Percentiles rank a stretch among this genome's conserved stretches.
phyloP scores from a whole-genome alignment of 2,113 vertebrate species.

The Cheirogaleus medius region DNA sequence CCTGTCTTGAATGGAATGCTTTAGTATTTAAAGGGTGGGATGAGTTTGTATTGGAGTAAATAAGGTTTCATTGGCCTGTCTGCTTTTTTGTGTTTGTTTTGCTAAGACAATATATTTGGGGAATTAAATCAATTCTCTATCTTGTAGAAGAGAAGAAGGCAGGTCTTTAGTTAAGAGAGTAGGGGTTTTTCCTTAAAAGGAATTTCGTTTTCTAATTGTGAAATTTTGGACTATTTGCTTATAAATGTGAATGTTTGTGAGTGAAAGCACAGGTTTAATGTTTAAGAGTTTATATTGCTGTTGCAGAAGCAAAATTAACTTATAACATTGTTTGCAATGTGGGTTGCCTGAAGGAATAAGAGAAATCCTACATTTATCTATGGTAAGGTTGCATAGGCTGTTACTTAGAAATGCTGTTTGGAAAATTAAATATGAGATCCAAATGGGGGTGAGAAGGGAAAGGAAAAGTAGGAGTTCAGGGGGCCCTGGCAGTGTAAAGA shows the following conservation, averaged over 20 bases:
- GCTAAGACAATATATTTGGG: background rate
- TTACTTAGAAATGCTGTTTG: conserved; percentile 38
- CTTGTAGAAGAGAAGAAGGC: conserved; percentile 3
- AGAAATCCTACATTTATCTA: background rate
- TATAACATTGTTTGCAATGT: conserved; percentile 7
- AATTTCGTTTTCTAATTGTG: conserved; percentile 58
- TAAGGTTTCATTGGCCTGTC: conserved; percentile 1
- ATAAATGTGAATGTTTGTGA: conserved; percentile 38
- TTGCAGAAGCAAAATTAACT: conserved; percentile 38
- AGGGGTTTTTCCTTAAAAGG: conserved; percentile 3
- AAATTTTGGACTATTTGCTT: conserved; percentile 40
- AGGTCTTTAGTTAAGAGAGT: background rate
- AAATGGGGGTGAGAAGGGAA: background rate
- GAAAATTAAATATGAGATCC: background rate
- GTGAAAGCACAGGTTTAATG: conserved; percentile 25
- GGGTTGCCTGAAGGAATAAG: conserved; percentile 30
- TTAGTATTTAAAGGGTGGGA: conserved; percentile 20
- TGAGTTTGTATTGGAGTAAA: conserved; percentile 30
- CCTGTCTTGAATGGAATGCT: background rate
- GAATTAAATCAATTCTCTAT: background rate
- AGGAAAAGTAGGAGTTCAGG: background rate
- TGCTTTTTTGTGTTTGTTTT: conserved; percentile 43
- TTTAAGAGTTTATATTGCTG: conserved; percentile 29
- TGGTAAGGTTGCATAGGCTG: background rate
- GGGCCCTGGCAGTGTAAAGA: background rate